Evolutionary conservation across 2,797 vertebrate species (phyloP).

Genomic region (Sandelia bainsii): DNA sequence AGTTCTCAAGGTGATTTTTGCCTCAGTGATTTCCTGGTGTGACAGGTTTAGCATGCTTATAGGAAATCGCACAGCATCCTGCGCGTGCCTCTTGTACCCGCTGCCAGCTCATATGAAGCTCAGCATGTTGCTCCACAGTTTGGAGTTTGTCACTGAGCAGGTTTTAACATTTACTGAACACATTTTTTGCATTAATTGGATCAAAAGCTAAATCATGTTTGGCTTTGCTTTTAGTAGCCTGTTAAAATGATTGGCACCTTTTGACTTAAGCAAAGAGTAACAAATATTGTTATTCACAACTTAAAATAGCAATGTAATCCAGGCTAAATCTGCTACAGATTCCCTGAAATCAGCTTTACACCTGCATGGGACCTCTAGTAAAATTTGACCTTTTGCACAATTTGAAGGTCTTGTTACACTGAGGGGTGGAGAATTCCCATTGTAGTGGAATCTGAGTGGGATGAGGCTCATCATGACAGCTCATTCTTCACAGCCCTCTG

Average conservation of each 20-base stretch:
- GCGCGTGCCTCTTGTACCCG: neutral
- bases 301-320: neutral
- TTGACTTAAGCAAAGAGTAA: neutral
- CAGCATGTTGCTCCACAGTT: constrained; percentile 2
- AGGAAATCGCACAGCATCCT: constrained; percentile 15
- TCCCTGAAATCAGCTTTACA: constrained; percentile 46
- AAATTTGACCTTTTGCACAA: constrained; percentile 53
- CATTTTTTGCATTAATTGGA: constrained; percentile 7
- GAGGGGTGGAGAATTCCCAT: constrained; percentile 61
- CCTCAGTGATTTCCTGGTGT: constrained; percentile 41
- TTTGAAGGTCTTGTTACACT: constrained; percentile 51
- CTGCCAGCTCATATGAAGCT: neutral
- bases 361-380: constrained; percentile 30
- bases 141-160: neutral
- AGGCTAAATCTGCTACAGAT: neutral
- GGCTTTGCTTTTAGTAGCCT: neutral
- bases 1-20: constrained; percentile 20
- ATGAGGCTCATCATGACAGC: constrained; percentile 25
- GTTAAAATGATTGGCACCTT: neutral
- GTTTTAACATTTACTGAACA: neutral
- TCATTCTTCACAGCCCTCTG: constrained; percentile 34
- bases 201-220: neutral
- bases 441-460: constrained; percentile 38
- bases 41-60: neutral
- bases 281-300: constrained; percentile 1